Conservation (phyloP, 2,888 invertebrate genomes). For the Cheilosia soror region DNA sequence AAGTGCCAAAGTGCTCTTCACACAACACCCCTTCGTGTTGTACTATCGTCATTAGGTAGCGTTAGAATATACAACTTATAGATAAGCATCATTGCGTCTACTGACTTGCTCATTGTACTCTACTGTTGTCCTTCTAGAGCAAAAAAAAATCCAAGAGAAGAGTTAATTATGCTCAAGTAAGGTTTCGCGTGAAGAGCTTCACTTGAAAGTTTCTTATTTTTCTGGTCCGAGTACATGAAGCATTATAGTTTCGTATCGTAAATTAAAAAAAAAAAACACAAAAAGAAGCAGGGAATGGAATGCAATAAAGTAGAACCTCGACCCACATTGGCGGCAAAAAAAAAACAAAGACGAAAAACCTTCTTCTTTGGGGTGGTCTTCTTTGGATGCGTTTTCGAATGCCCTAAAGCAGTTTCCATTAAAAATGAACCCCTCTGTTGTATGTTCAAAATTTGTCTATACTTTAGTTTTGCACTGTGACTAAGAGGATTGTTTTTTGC, state of each 20-base stretch:
- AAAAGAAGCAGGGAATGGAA: too few species aligned
- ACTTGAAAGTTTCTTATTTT: conserved; percentile 22
- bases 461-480: not conserved
- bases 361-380: not conserved
- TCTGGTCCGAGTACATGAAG: not conserved
- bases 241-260: conserved; percentile 20
- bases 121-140: not conserved
- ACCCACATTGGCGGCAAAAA: conserved; percentile 1
- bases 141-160: not conserved
- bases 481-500: not conserved
- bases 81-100: not conserved
- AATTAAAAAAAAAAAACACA: not conserved
- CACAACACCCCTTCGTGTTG: not conserved
- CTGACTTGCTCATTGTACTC: not conserved
- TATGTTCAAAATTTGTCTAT: conserved; percentile 1
- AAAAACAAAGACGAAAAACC: not conserved
- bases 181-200: conserved; percentile 7
- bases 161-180: conserved; percentile 31
- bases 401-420: conserved; percentile 27
- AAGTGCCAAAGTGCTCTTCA: too few species aligned
- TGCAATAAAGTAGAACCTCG: conserved; percentile 31
- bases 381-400: conserved; percentile 27
- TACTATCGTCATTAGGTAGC: not conserved
- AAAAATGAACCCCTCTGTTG: conserved; percentile 28
- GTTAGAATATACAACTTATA: not conserved